These are phyloP conservation scores for Onychostoma macrolepis DNA, from an alignment of 2,113 vertebrate species.

Conservation along the genomic window DNA sequence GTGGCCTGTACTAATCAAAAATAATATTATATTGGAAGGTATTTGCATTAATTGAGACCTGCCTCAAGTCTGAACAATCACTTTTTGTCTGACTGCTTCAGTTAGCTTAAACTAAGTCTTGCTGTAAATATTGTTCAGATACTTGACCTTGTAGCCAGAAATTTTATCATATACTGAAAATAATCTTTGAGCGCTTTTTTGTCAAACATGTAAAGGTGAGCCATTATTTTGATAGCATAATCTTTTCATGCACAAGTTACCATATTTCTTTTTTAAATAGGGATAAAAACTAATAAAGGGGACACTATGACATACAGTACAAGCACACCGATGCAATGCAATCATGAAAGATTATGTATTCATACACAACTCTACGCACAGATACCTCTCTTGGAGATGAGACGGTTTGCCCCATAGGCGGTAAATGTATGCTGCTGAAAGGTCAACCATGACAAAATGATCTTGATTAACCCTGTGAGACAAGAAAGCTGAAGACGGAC, in stretches of 20 bases:
- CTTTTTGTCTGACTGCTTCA: background rate
- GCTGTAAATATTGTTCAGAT: background rate
- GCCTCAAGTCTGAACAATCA: background rate
- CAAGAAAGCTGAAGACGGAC: constrained; percentile 26
- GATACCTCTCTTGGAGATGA: constrained; percentile 1
- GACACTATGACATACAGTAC: background rate
- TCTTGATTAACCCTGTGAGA: constrained; percentile 41
- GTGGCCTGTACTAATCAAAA: background rate
- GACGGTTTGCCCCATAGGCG: background rate
- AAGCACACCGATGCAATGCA: background rate
- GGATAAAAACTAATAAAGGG: background rate
- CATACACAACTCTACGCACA: background rate
- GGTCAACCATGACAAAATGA: constrained; percentile 46
- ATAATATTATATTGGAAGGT: background rate
- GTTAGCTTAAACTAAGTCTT: background rate
- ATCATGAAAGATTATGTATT: constrained; percentile 12
- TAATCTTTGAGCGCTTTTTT: background rate
- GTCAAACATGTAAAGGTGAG: background rate
- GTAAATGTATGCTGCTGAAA: constrained; percentile 25
- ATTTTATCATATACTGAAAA: constrained; percentile 8
- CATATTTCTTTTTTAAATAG: background rate
- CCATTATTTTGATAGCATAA: background rate
- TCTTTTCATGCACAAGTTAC: background rate
- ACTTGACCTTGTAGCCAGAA: background rate
- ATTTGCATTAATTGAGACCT: background rate